These are phyloP conservation scores for Seriola quinqueradiata DNA, from an alignment of 2,113 vertebrate genomes.

Conservation along the genomic window DNA sequence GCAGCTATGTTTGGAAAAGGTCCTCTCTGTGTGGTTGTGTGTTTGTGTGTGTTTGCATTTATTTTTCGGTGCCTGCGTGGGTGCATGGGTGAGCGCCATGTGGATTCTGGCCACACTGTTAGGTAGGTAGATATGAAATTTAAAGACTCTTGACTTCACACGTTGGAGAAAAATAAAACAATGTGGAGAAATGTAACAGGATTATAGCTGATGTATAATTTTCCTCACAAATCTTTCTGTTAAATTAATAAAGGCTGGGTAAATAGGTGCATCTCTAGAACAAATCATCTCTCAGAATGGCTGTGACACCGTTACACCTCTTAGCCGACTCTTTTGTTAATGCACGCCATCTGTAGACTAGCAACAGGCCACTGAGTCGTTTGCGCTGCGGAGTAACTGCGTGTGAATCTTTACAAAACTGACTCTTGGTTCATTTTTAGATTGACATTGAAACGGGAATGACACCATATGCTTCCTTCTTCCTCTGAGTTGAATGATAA, in stretches of 20 bases:
- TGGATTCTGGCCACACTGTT: constrained; percentile 53
- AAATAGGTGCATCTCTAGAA: background rate
- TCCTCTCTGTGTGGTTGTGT: constrained; percentile 36
- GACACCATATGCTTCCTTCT: constrained; percentile 26
- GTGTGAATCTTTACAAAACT: background rate
- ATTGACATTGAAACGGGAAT: constrained; percentile 3
- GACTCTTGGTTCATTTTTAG: constrained; percentile 24
- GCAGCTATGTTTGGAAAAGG: constrained; percentile 21
- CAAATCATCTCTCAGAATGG: constrained; percentile 1
- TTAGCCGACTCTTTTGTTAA: constrained; percentile 41
- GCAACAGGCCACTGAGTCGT: constrained; percentile 13
- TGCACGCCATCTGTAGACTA: constrained; percentile 42
- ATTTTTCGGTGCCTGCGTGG: constrained; percentile 44
- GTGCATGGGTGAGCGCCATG: constrained; percentile 48
- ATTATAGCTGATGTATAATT: constrained; percentile 6
- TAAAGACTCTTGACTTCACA: constrained; percentile 19
- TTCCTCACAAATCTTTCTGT: background rate
- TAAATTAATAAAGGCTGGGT: background rate
- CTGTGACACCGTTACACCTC: constrained; percentile 32
- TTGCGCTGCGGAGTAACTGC: constrained; percentile 8
- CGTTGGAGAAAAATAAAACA: constrained; percentile 26
- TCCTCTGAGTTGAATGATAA: constrained; percentile 27
- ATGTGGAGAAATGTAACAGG: constrained; percentile 5
- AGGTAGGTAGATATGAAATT: constrained; percentile 40
- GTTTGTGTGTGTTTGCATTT: constrained; percentile 24